Base-by-base conservation (phyloP, 2,113 vertebrate genomes). In the Triplophysa rosa region DNA sequence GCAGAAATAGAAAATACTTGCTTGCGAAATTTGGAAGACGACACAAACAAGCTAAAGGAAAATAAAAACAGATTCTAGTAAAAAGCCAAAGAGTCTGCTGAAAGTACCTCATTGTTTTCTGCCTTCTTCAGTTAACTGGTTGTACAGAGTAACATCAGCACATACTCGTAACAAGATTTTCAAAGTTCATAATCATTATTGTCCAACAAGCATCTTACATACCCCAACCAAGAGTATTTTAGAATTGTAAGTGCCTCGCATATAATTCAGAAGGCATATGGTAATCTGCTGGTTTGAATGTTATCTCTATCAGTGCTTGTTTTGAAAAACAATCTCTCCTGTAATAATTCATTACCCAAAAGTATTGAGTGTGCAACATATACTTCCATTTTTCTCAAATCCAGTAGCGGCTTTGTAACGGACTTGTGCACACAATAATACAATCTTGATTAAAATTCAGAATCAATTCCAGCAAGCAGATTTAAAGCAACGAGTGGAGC, bases 141-240 rank as follows among this genome's bases (percentile, higher is more conserved):
- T 58, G 7, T 58, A 58, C 54, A 58, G 19, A 58, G 7, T 13
- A 26, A 61, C 40, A 61, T 21, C 33, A 61, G 9, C 1, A 73
- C 33, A 9, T 14, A 8, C 40, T 37, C n/a, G 23, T 17, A 70
- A 67, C 64, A 64, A 37, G 21, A 23, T 40, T 45, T 59, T 70
- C 10, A 10, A 62, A 70, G 33, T 54, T 71, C 61, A 72, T 45
- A 56, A 72, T 71, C 61, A 72, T 56, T 58, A 72, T 56, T 65
- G 21, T 72, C 62, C 8, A 42, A 19, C 17, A 79, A 40, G 11
- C 17, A 66, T 56, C 13, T 37, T 66, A 21, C 26, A 47, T 61
- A 68, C 26, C 13, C 54, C 19, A 73, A 58, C 7, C n/a, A 58
- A 58, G 69, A 68, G 42, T 23, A 49, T 58, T 77, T 58, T 58